Evolutionary conservation across 2,797 vertebrate species (phyloP).

Genomic region (Macroramphosus scolopax): DNA sequence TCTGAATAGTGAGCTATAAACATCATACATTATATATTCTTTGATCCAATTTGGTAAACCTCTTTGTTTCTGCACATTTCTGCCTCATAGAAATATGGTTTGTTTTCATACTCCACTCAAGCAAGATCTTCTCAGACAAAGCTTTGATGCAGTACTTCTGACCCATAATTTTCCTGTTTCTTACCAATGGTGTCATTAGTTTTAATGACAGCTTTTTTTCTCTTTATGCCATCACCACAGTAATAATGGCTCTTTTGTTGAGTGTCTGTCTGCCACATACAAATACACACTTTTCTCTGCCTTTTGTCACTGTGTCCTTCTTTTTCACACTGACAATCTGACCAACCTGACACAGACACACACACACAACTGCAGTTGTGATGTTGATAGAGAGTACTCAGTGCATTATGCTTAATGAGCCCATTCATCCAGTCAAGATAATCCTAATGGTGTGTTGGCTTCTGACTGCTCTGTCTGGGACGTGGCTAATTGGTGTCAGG

Average conservation of each 20-base stretch:
- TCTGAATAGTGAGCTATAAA: constrained; percentile 16
- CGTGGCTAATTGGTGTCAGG: constrained; percentile 50
- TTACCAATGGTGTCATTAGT: background rate
- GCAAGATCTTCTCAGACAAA: constrained; percentile 6
- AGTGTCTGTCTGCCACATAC: no score
- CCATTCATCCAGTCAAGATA: constrained; percentile 47
- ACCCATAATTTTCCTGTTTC: constrained; percentile 3
- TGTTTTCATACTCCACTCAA: constrained; percentile 12
- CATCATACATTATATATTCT: background rate
- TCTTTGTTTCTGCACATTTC: constrained; percentile 3
- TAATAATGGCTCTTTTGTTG: constrained; percentile 21
- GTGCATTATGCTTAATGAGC: constrained; percentile 50
- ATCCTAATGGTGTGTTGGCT: constrained; percentile 48
- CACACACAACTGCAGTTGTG: constrained; percentile 5
- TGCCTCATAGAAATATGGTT: constrained; percentile 5
- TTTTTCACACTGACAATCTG: no score
- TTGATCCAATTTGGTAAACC: constrained; percentile 8
- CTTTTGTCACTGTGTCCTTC: no score
- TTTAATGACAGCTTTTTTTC: background rate
- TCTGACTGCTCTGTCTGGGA: constrained; percentile 37
- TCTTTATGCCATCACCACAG: constrained; percentile 6
- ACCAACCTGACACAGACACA: no score
- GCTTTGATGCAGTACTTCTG: constrained; percentile 10
- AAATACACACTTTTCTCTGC: no score
- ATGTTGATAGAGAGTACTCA: constrained; percentile 17